These are phyloP conservation scores for Schizotus pectinicornis DNA, from an alignment of 2,888 invertebrate genomes.

Conservation along the genomic window DNA sequence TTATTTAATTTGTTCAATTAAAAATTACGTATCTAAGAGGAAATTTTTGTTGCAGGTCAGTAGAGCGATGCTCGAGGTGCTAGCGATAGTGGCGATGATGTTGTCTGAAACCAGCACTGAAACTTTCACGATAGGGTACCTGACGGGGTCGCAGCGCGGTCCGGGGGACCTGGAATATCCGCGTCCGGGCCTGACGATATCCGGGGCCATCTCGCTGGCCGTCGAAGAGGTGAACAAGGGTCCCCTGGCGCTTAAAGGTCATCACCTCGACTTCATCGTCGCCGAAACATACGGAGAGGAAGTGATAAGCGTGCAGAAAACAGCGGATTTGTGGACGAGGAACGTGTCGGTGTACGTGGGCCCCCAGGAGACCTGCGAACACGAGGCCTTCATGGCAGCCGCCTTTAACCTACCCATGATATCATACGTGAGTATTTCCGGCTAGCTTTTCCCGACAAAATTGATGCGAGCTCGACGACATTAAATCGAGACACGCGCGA, in stretches of 20 bases:
- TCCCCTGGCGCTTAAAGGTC: slow-evolving; percentile 65
- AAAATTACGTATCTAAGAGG: too few relatives aligned
- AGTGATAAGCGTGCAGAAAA: slow-evolving; percentile 82
- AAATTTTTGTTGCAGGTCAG: too few relatives aligned
- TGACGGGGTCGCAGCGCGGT: slow-evolving; percentile 82
- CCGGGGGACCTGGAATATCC: slow-evolving; percentile 81
- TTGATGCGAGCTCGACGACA: too few relatives aligned
- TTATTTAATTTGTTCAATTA: too few relatives aligned
- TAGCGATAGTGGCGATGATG: slow-evolving; percentile 18
- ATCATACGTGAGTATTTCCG: slow-evolving; percentile 82
- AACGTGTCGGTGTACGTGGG: slow-evolving; percentile 90
- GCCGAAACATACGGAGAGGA: slow-evolving; percentile 93
- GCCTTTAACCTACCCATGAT: slow-evolving; percentile 96
- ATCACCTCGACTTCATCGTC: slow-evolving; percentile 78
- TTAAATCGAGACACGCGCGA: too few relatives aligned
- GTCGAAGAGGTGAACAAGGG: slow-evolving; percentile 77
- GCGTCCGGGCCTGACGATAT: slow-evolving; percentile 74
- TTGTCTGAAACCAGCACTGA: slow-evolving; percentile 54
- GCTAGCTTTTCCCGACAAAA: too few relatives aligned
- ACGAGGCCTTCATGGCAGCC: slow-evolving; percentile 92
- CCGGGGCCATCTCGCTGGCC: slow-evolving; percentile 87
- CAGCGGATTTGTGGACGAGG: slow-evolving; percentile 82
- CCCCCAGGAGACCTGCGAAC: slow-evolving; percentile 88
- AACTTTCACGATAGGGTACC: slow-evolving; percentile 79
- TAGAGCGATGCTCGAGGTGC: slow-evolving; percentile 16